These are phyloP conservation scores for Stratiolaelaps scimitus DNA, from an alignment of 1,140 invertebrate genomes.

Conservation along the genomic window DNA sequence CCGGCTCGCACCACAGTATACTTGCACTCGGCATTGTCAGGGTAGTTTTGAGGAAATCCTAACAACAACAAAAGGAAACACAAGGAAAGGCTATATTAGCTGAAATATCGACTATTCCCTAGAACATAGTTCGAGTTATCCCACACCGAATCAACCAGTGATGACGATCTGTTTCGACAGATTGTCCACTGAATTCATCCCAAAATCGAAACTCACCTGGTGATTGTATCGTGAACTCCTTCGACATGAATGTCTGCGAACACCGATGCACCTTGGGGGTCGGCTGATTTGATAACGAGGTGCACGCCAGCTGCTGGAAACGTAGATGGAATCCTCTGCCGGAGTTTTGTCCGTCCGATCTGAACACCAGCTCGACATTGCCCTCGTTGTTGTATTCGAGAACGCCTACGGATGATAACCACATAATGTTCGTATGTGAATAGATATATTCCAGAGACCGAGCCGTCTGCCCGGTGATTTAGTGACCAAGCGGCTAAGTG, in stretches of 20 bases:
- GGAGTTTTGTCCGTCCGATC: slow-evolving; percentile 34
- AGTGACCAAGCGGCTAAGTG: too few relatives aligned
- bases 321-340: slow-evolving; percentile 36
- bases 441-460: too few relatives aligned
- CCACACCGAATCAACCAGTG: too few relatives aligned
- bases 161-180: too few relatives aligned
- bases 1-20: slow-evolving; percentile 34
- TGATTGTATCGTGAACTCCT: slow-evolving; percentile 13
- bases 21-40: slow-evolving; percentile 33
- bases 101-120: too few relatives aligned
- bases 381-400: slow-evolving; percentile 28
- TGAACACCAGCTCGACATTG: slow-evolving; percentile 34
- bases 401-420: not conserved
- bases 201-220: not conserved
- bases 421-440: not conserved
- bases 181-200: too few relatives aligned
- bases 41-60: slow-evolving; percentile 31
- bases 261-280: slow-evolving; percentile 22
- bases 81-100: too few relatives aligned
- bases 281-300: slow-evolving; percentile 30
- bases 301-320: slow-evolving; percentile 35
- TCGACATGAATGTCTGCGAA: slow-evolving; percentile 17
- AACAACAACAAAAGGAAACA: too few relatives aligned
- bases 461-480: too few relatives aligned
- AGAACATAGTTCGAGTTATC: too few relatives aligned